Base-by-base conservation (phyloP, 2,797 vertebrate genomes). In the Sebastes vulpes region DNA sequence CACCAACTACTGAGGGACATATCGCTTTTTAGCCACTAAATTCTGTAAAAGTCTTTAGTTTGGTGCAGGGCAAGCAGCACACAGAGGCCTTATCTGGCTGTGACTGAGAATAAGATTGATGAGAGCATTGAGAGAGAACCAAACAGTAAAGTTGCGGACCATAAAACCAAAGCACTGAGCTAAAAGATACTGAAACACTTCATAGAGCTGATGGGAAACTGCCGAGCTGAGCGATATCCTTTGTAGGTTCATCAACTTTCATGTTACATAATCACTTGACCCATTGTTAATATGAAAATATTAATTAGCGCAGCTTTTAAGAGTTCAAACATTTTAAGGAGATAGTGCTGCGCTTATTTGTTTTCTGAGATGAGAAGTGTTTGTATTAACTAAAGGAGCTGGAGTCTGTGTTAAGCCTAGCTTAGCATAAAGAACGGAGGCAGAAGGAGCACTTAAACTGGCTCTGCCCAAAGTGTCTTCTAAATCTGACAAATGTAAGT, bases 151-250 rank as follows among this genome's bases (percentile, higher is more conserved):
- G 59, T 29, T 72, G 16, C 6, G 16, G n/a, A 18, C 60, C 46
- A 72, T 79, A 65, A 87, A 70, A 66, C 61, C 75, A 60, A 65
- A 71, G 42, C 73, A 60, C 63, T 35, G 79, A 68, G 57, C 50
- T 76, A 66, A 72, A 59, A 66, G 72, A 64, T 26, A 35, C 35
- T 32, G 20, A 57, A 59, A 64, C 6, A 32, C 59, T 77, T 20
- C 20, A 7, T 4, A 21, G 48, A 46, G 76, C 69, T 23, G 35
- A 70, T 14, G 16, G 38, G 3, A 59, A 59, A 31, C 38, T 6
- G 11, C 16, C 50, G 16, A 25, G 9, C 26, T 31, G 21, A 32
- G 23, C 25, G 9, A 66, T 81, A 50, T 46, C 18, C 38, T 29
- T 32, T 26, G 21, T 26, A 26, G 12, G 54, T 58, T 73, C 26